phyloP scores from a whole-genome alignment of 1,140 invertebrate genomes.

The Achroia grisella region DNA sequence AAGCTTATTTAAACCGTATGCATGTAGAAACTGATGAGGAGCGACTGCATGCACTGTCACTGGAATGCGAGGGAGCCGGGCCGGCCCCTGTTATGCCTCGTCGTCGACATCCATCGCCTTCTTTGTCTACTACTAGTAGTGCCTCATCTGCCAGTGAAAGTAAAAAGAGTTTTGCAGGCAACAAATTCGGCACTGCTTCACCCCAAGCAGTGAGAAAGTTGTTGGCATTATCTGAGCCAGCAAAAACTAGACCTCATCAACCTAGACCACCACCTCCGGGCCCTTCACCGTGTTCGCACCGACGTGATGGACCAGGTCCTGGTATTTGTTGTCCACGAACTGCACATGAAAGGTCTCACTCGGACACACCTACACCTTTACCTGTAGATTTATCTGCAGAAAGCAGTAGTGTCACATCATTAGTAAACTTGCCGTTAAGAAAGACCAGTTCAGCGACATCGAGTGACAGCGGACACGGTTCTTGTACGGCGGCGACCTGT shows the following conservation, averaged over 20 bases:
- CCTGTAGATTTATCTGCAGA: conserved; percentile 94
- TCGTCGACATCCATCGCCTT: conserved; percentile 88
- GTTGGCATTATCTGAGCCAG: conserved; percentile 88
- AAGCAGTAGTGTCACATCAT: conserved; percentile 94
- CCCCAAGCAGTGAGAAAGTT: conserved; percentile 96
- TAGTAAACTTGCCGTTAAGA: conserved; percentile 90
- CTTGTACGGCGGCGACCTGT: conserved; percentile 75
- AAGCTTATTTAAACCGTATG: conserved; percentile 95
- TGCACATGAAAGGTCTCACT: conserved; percentile 91
- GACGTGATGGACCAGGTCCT: conserved; percentile 76
- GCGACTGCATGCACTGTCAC: conserved; percentile 88
- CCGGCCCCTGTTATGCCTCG: conserved; percentile 75
- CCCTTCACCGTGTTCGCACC: conserved; percentile 79
- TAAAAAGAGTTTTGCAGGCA: conserved; percentile 75
- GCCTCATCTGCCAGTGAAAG: conserved; percentile 91
- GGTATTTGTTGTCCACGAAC: conserved; percentile 63
- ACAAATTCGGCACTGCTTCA: conserved; percentile 91
- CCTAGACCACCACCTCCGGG: conserved; percentile 78
- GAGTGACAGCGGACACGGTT: conserved; percentile 89
- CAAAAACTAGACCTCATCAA: conserved; percentile 91
- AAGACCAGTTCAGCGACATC: conserved; percentile 92
- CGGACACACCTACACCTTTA: conserved; percentile 89
- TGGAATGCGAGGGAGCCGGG: conserved; percentile 88
- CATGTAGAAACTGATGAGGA: conserved; percentile 95
- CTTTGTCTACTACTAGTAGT: conserved; percentile 90